Evolutionary conservation across 2,797 vertebrate species (phyloP), one percentile per base, ranked within the genome.

Genomic region (Hylomyscus alleni): DNA sequence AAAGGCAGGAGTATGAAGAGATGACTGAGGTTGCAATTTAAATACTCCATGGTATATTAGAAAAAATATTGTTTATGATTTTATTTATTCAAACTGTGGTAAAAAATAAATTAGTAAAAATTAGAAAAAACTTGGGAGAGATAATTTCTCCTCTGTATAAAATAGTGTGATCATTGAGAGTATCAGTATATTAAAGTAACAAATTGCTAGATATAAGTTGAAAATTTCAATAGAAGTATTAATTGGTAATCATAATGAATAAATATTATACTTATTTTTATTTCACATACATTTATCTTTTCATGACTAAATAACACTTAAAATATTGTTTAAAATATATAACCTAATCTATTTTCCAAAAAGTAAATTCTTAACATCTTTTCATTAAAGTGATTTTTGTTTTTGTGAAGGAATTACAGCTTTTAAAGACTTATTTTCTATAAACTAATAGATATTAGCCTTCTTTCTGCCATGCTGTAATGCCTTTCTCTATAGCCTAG

Each of bases 101-200:
- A 81, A 95, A 94, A 94, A 20, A 44, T 82, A 50, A 89, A 24
- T 94, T 29, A 73, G 15, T 85, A 90, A 85, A 96, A 83, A 73
- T 91, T 31, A 93, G 50, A 69, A 95, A 3, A 83, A 90, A 77
- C 77, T 85, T 83, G 73, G 52, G 29, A 67, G 31, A 40, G 65
- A 72, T 58, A 4, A 84, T 75, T 80, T 73, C 24, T 12, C 24
- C 6, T 56, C 2, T 22, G 58, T 54, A 69, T 96, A 37, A 92
- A 95, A 44, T 82, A 31, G 1, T 58, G 50, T 85, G 34, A 17
- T 94, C 20, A 50, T 52, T 44, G 34, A 24, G 87, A 93, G 6
- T 40, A 40, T 95, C 34, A 82, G 50, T 83, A 91, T 82, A 88
- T 40, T 82, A 37, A 56, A 85, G 58, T 81, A 82, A 31, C 34